Percentiles rank a stretch among this genome's conserved stretches.
phyloP scores from a whole-genome alignment of 1,140 invertebrate genomes.

The Cotesia vestalis region DNA sequence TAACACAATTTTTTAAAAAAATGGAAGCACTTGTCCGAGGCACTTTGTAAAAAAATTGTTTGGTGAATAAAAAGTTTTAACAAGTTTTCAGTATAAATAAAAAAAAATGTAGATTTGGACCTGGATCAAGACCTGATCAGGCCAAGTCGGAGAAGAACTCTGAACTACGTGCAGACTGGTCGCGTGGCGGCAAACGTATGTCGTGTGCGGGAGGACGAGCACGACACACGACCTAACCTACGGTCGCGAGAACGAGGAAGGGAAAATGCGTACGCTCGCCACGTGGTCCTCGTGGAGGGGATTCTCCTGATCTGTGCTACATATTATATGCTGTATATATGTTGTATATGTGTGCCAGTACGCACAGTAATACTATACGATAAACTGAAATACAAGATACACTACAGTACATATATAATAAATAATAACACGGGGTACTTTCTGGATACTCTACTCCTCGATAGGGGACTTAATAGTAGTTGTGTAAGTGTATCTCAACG shows the following conservation, averaged over 20 bases:
- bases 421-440: too few species aligned
- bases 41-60: constrained; percentile 18
- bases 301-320: background rate
- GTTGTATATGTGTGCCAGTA: background rate
- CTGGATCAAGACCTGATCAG: background rate
- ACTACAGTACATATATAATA: too few species aligned
- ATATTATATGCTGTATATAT: background rate
- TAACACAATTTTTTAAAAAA: too few species aligned
- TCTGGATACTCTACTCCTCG: too few species aligned
- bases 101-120: background rate
- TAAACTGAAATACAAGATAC: too few species aligned
- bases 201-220: constrained; percentile 63
- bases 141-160: background rate
- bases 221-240: constrained; percentile 61
- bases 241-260: constrained; percentile 44
- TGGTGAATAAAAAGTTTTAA: background rate
- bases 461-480: too few species aligned
- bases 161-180: constrained; percentile 60
- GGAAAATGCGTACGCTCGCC: constrained; percentile 42
- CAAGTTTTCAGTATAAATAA: too few species aligned
- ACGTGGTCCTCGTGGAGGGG: constrained; percentile 39
- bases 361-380: too few species aligned
- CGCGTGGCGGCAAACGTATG: constrained; percentile 67
- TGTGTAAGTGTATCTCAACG: too few species aligned
- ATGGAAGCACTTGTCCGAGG: constrained; percentile 14